These are phyloP conservation scores for Hydrotaea diabolus DNA, from an alignment of 2,888 invertebrate species.

Conservation along the genomic window DNA sequence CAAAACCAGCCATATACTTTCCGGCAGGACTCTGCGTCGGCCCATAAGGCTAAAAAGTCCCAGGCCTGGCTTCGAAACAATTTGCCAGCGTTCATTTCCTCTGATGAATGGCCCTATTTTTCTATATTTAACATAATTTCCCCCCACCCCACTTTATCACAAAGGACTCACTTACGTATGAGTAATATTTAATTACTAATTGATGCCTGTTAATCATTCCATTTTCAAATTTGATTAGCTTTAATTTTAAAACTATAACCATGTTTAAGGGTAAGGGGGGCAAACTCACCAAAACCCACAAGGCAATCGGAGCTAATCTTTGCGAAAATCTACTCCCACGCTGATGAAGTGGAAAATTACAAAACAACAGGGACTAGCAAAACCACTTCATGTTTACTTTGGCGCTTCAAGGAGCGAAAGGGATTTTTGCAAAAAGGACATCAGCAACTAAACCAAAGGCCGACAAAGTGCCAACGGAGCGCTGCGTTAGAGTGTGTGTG, in stretches of 20 bases:
- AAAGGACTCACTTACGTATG: not conserved
- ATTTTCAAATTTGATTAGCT: not conserved
- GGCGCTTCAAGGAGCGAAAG: conserved; percentile 16
- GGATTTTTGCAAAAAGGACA: conserved; percentile 12
- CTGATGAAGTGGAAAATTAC: conserved; percentile 47
- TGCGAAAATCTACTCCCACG: conserved; percentile 28
- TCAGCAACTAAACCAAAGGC: not conserved
- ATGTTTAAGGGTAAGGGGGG: not conserved
- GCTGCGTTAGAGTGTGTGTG: conserved; percentile 24
- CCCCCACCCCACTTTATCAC: no score
- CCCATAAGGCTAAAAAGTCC: no score
- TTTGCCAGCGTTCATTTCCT: no score
- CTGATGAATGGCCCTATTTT: no score
- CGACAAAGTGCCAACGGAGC: conserved; percentile 43
- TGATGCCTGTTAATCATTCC: conserved; percentile 18
- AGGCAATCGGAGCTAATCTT: conserved; percentile 1
- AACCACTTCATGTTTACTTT: conserved; percentile 59
- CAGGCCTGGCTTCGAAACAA: no score
- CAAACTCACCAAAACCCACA: no score
- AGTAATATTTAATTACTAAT: not conserved
- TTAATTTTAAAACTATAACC: not conserved
- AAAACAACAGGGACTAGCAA: conserved; percentile 51
- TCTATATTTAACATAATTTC: no score
- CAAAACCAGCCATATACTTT: no score
- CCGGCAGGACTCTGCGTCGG: no score